Evolutionary conservation across 2,888 invertebrate species (phyloP).

Genomic region (Macrostomum cliftonense): DNA sequence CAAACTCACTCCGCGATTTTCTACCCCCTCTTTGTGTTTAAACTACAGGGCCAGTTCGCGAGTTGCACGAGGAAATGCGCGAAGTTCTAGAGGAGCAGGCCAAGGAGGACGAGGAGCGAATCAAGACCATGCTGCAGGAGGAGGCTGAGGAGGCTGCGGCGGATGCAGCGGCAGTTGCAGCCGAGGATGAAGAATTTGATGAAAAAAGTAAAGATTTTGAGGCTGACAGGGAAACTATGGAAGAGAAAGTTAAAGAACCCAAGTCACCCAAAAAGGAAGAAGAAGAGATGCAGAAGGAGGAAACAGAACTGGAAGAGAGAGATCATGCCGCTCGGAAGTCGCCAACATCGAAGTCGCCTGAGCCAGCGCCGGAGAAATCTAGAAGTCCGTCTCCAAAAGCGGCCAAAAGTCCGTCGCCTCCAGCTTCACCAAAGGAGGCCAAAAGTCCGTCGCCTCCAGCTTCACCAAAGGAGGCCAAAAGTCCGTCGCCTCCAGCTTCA

Average conservation of each 20-base stretch:
- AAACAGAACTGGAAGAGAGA: conserved; percentile 5
- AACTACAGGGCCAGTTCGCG: conserved; percentile 28
- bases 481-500: no score
- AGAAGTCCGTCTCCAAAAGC: background rate
- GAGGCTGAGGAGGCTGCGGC: background rate
- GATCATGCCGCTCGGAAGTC: conserved; percentile 7
- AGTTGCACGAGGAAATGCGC: conserved; percentile 29
- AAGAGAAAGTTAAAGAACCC: conserved; percentile 9
- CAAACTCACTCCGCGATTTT: no score
- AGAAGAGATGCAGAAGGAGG: conserved; percentile 7
- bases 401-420: no score
- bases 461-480: no score
- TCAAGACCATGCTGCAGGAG: conserved; percentile 5
- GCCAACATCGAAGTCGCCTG: background rate
- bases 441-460: no score
- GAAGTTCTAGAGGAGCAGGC: conserved; percentile 22
- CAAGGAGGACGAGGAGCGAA: conserved; percentile 11
- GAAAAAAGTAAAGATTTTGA: conserved; percentile 2
- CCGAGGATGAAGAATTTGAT: conserved; percentile 7
- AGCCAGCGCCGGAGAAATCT: background rate
- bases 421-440: no score
- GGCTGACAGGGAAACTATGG: conserved; percentile 7
- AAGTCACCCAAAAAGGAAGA: conserved; percentile 7
- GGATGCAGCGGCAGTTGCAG: conserved; percentile 2
- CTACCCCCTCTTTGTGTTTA: background rate